Conservation (phyloP, 2,888 invertebrate species). For the Kryphioiulus occultus region DNA sequence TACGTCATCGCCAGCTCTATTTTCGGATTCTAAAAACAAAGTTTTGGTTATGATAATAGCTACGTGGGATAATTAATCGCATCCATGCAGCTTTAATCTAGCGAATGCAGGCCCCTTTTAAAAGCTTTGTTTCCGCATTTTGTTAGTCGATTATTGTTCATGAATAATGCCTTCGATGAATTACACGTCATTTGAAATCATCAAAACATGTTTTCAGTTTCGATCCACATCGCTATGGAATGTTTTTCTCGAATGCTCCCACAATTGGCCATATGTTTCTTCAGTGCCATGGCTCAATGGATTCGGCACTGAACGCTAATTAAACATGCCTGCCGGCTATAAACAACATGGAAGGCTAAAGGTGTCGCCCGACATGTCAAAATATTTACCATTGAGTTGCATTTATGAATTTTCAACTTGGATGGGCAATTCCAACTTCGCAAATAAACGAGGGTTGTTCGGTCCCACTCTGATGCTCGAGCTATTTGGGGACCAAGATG, state of each 20-base stretch:
- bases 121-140: not conserved
- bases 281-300: not conserved
- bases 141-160: not conserved
- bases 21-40: too few species aligned
- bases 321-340: not conserved
- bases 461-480: too few species aligned
- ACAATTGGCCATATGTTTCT: not conserved
- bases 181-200: not conserved
- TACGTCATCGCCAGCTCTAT: too few species aligned
- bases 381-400: too few species aligned
- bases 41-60: not conserved
- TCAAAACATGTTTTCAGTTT: conserved; percentile 2
- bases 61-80: not conserved
- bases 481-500: too few species aligned
- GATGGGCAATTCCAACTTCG: too few species aligned
- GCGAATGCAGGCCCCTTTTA: not conserved
- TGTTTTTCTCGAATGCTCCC: not conserved
- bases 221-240: not conserved
- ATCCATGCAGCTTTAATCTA: not conserved
- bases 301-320: not conserved
- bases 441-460: too few species aligned
- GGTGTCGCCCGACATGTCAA: too few species aligned
- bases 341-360: too few species aligned
- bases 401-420: too few species aligned
- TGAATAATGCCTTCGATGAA: not conserved